These are phyloP conservation scores for Phalanger gymnotis DNA, from an alignment of 2,797 vertebrate species.

Conservation along the genomic window DNA sequence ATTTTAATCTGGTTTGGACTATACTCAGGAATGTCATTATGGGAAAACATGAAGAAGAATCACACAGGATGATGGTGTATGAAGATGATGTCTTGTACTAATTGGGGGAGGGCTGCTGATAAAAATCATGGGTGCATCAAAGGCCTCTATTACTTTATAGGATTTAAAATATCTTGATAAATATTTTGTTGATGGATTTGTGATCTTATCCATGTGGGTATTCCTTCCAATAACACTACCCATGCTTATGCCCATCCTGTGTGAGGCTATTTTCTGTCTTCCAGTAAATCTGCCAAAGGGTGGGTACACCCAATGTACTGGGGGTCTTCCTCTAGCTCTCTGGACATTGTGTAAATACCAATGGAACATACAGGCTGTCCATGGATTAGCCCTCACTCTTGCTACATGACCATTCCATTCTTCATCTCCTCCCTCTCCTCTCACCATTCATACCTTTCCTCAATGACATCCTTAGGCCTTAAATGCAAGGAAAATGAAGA, in stretches of 20 bases:
- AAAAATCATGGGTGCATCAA: not conserved
- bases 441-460: not conserved
- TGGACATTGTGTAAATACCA: not conserved
- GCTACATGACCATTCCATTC: not conserved
- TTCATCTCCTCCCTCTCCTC: not conserved
- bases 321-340: not conserved
- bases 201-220: not conserved
- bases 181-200: not conserved
- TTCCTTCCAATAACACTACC: not conserved
- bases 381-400: not conserved
- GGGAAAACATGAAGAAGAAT: not conserved
- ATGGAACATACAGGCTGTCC: not conserved
- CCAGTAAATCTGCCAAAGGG: not conserved
- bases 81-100: not conserved
- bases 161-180: not conserved
- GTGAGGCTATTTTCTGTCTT: not conserved
- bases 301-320: not conserved
- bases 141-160: not conserved
- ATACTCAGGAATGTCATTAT: not conserved
- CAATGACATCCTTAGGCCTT: not conserved
- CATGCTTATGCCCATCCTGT: not conserved
- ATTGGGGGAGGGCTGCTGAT: not conserved
- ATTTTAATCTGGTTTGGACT: not conserved
- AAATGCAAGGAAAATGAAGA: not conserved
- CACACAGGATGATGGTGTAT: not conserved